Base-by-base conservation (phyloP, 2,888 invertebrate genomes). In the Nycteola revayana region DNA sequence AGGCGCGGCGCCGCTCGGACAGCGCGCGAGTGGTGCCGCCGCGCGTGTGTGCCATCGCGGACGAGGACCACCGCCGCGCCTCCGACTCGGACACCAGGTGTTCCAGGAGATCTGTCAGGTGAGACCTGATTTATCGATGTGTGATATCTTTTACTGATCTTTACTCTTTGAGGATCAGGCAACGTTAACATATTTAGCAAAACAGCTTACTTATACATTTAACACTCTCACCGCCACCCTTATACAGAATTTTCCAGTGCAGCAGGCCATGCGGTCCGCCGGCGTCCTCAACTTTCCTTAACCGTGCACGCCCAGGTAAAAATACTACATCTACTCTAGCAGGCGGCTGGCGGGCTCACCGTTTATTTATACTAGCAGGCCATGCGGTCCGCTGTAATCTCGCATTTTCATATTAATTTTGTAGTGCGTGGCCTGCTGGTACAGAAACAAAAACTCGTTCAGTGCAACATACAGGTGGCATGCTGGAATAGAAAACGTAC, bases 31-130 rank as follows among this genome's bases (percentile, higher is more conserved):
- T 14, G 42, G 51, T 10, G 27, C 62, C 1, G 54, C 66, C 1
- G 57, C 60, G 21, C 18, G 4, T 6, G 7, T 7, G 2, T 6
- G 52, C 49, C 0, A 47, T 54, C 0, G 50, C 60, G 0, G 49
- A 47, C 0, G 75, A 71, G 0, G 81, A 83, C 43, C 74, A 70
- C 0, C 59, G 87, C 0, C 58, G 87, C 0, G 85, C 85, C 1
- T 86, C 86, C 0, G 87, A 88, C 48, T 74, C 77, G 10, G 78
- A 67, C 0, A 59, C 72, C 1, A 62, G 83, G 20, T 75, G 67
- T 28, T 64, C 74, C 1, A 57, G 86, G 24, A 59, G 86, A 21
- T 87, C 85, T 8, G 81, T 83, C 28, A 85, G 84, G 83, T 84
- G 51, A 33, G 7, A 9, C n/a, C 6, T n/a, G n/a, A 14, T 14